Evolutionary conservation across 2,797 vertebrate genomes (phyloP).

Genomic region (Oryzias dopingdopingensis): DNA sequence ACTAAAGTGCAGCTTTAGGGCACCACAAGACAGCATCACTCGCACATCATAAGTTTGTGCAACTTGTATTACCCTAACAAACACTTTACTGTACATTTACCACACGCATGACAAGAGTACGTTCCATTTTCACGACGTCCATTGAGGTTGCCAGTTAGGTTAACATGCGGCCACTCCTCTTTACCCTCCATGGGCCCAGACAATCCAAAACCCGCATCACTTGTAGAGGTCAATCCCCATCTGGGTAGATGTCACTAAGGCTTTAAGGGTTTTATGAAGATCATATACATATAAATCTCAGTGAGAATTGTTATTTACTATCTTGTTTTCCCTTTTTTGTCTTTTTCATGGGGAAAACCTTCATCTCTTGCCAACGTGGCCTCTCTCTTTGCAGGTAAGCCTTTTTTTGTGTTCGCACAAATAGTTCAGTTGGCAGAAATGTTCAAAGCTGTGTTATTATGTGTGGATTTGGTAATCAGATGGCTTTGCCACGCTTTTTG

Average conservation of each 20-base stretch:
- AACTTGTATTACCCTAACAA: no score
- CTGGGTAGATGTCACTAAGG: not conserved
- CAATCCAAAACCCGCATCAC: no score
- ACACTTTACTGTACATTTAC: no score
- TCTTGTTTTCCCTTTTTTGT: conserved; percentile 19
- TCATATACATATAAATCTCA: not conserved
- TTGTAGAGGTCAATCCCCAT: no score
- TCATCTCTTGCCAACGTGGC: conserved; percentile 8
- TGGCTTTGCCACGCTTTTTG: conserved; percentile 23
- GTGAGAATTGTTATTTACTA: conserved; percentile 30
- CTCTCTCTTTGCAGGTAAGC: conserved; percentile 58
- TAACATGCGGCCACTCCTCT: no score
- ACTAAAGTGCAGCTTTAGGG: no score
- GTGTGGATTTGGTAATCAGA: conserved; percentile 42
- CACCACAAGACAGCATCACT: no score
- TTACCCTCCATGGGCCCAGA: no score
- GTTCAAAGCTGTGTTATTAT: conserved; percentile 1
- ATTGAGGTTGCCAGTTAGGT: no score
- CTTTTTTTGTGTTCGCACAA: conserved; percentile 29
- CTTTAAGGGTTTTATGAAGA: not conserved
- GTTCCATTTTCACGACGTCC: no score
- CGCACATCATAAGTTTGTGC: no score
- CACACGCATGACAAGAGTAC: no score
- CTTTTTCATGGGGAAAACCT: conserved; percentile 31
- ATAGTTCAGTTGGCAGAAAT: conserved; percentile 27